These are phyloP conservation scores for Drosophila rufa DNA, from an alignment of 1,140 invertebrate genomes.

Conservation along the genomic window DNA sequence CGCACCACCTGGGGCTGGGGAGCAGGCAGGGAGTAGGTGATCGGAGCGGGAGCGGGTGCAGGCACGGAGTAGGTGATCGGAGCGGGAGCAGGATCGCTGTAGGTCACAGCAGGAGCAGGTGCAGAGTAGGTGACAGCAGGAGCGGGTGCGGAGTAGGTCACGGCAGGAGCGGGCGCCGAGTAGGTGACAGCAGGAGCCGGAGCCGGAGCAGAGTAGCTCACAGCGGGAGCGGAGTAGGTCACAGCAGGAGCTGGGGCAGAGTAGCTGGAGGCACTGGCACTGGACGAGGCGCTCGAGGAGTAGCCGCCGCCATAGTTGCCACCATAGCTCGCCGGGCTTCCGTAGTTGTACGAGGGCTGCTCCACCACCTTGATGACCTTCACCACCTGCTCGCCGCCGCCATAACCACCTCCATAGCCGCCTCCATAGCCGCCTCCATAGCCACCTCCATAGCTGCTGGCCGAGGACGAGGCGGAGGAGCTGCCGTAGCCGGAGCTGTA, in stretches of 20 bases:
- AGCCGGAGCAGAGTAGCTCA: conserved; percentile 16
- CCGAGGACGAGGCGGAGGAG: conserved; percentile 13
- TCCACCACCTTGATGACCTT: conserved; percentile 74
- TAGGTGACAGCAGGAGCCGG: conserved; percentile 43
- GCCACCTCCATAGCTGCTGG: conserved; percentile 26
- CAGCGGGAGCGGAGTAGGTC: not conserved
- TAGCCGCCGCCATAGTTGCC: conserved; percentile 31
- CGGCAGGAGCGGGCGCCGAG: conserved; percentile 35
- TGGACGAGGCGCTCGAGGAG: conserved; percentile 41
- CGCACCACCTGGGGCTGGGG: conserved; percentile 17
- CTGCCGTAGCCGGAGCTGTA: conserved; percentile 51
- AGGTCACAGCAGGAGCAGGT: conserved; percentile 30
- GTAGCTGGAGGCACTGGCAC: conserved; percentile 36
- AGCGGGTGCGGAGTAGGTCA: conserved; percentile 34
- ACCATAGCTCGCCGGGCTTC: conserved; percentile 34
- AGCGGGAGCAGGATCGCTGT: conserved; percentile 35
- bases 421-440: conserved; percentile 49
- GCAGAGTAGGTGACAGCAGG: conserved; percentile 35
- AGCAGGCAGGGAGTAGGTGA: conserved; percentile 25
- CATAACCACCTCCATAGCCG: conserved; percentile 35
- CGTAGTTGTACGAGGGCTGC: conserved; percentile 52
- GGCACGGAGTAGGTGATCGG: conserved; percentile 33
- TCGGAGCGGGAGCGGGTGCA: conserved; percentile 39
- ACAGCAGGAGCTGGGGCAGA: conserved; percentile 42
- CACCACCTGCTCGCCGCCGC: conserved; percentile 62